Evolutionary conservation across 2,888 invertebrate genomes (phyloP).

Genomic region (Melinaea menophilus): DNA sequence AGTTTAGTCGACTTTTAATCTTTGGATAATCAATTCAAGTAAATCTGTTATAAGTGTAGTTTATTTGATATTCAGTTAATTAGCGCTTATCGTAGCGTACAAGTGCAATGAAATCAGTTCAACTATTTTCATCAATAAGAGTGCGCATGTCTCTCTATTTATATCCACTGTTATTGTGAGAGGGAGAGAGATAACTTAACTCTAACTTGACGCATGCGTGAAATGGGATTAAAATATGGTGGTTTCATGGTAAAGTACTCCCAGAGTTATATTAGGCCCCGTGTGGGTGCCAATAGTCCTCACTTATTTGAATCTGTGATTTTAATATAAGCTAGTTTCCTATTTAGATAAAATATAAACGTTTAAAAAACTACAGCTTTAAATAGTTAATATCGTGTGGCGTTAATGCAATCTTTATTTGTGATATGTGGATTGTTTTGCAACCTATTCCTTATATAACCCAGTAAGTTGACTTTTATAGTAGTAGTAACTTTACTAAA

Average conservation of each 20-base stretch:
- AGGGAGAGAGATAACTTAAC: constrained; percentile 54
- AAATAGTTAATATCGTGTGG: constrained; percentile 20
- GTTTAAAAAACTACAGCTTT: constrained; percentile 24
- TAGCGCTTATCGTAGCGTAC: neutral
- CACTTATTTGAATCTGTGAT: constrained; percentile 23
- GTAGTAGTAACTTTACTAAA: neutral
- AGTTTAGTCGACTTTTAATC: neutral
- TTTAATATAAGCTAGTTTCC: constrained; percentile 18
- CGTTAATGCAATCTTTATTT: constrained; percentile 13
- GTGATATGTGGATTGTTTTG: constrained; percentile 26
- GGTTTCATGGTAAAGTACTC: constrained; percentile 25
- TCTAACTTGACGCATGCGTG: constrained; percentile 63
- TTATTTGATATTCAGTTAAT: neutral
- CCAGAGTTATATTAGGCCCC: constrained; percentile 28
- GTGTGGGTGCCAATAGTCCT: constrained; percentile 20
- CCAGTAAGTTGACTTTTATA: neutral
- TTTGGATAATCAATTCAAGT: neutral
- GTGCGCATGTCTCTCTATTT: constrained; percentile 63
- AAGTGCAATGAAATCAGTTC: neutral
- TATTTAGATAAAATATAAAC: constrained; percentile 18
- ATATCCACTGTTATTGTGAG: constrained; percentile 39
- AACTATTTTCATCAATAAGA: constrained; percentile 63
- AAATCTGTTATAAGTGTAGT: neutral
- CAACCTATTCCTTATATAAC: neutral
- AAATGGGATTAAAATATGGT: constrained; percentile 32